These are phyloP conservation scores for Pantala flavescens DNA, from an alignment of 1,140 invertebrate species.

Conservation along the genomic window DNA sequence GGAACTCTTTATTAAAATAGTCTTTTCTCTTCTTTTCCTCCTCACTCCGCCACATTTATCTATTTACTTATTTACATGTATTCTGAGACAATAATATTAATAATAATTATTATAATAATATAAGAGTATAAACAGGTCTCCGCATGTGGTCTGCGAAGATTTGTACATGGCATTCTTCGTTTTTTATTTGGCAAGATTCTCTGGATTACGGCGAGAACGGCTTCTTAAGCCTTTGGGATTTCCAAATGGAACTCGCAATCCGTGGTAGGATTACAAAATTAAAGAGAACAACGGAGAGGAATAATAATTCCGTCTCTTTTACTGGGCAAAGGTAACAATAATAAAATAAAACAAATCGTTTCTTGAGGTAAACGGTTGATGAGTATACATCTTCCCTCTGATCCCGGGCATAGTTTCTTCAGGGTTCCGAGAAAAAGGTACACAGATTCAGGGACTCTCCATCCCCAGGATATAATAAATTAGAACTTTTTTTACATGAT, in stretches of 20 bases:
- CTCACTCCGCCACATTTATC: background rate
- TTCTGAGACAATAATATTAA: conserved; percentile 1
- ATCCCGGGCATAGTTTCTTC: no score
- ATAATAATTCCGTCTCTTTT: background rate
- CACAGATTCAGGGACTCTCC: no score
- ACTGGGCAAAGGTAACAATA: background rate
- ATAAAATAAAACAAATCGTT: background rate
- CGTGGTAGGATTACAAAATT: background rate
- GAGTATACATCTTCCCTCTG: background rate
- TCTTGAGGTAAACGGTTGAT: background rate
- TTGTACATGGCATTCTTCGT: background rate
- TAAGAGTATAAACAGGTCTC: background rate
- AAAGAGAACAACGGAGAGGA: background rate
- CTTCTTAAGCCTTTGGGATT: no score
- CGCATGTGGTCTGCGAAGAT: background rate
- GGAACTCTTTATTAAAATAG: conserved; percentile 7
- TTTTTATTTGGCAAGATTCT: background rate
- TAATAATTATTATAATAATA: conserved; percentile 2
- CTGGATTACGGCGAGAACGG: background rate
- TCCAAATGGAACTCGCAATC: no score
- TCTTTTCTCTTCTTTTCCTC: background rate
- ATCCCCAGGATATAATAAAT: background rate
- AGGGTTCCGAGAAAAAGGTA: no score
- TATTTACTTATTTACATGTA: background rate
- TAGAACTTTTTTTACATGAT: background rate